Conservation (phyloP, 2,888 invertebrate genomes). For the Diarsia dahlii region DNA sequence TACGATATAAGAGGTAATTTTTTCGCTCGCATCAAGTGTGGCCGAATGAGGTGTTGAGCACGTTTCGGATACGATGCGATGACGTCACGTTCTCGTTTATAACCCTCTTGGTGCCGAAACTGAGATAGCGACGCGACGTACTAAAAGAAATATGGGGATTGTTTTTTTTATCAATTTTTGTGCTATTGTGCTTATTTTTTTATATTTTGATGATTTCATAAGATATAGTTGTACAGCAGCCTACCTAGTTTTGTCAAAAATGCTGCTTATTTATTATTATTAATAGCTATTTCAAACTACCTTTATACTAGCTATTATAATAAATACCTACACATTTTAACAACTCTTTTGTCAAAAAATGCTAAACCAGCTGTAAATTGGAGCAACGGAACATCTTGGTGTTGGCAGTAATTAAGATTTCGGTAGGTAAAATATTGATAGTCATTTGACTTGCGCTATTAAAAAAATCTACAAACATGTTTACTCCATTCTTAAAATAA, state of each 20-base stretch:
- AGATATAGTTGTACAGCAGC: background rate
- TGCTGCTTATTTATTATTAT: background rate
- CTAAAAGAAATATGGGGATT: slow-evolving; percentile 42
- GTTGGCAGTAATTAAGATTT: background rate
- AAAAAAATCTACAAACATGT: background rate
- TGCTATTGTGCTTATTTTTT: slow-evolving; percentile 4
- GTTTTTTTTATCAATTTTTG: slow-evolving; percentile 48
- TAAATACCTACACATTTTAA: background rate
- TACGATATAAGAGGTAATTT: slow-evolving; percentile 53
- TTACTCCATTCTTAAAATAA: background rate
- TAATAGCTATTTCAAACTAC: background rate
- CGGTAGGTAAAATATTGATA: background rate
- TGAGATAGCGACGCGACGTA: slow-evolving; percentile 46
- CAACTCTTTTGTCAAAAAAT: background rate
- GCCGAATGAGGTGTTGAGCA: slow-evolving; percentile 64
- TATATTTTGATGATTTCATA: slow-evolving; percentile 12
- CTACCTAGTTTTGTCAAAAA: background rate
- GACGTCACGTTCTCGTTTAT: slow-evolving; percentile 67
- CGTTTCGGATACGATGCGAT: slow-evolving; percentile 59
- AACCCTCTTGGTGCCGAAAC: slow-evolving; percentile 55
- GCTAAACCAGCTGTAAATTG: background rate
- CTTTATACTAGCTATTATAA: background rate
- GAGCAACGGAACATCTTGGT: background rate
- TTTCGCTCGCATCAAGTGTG: slow-evolving; percentile 61
- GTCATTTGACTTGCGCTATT: background rate